Base-by-base conservation (phyloP, 2,797 vertebrate genomes). In the Acanthurus lineatus region DNA sequence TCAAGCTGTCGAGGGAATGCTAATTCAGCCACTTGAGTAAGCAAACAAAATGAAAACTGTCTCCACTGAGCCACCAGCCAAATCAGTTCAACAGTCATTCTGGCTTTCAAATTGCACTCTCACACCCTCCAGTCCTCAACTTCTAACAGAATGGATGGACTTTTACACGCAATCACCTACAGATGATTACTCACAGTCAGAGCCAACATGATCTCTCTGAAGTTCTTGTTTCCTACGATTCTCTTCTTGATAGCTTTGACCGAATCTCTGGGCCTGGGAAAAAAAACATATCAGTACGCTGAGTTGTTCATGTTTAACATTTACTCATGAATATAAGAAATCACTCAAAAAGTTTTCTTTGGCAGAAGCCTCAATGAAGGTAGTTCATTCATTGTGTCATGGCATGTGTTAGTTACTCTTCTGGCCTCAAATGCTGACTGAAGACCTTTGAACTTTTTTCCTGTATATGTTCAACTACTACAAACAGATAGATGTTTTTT, bases 121-220 rank as follows among this genome's bases (percentile, higher is more conserved):
- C 54, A 32, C 35, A 49, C 17, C 19, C 20, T 19, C 8, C 17
- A 63, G 25, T 61, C 35, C 16, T 57, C 12, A 57, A 1, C 20
- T 56, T 9, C n/a, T 11, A 10, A 76, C 6, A 15, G n/a, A 69
- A 67, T 25, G 25, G 58, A 51, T 45, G 1, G 19, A 69, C 9
- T 9, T 11, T 47, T 3, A 53, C 6, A 56, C 19, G 14, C 6
- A 62, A n/a, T 14, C 17, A 1, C 3, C 9, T 11, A 20, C n/a
- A 66, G 58, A 45, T 32, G 35, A 28, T 69, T 58, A 94, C 95
- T 95, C 81, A 96, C 95, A n/a, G 94, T 95, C 74, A 99, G 95
- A 57, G 97, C 95, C 89, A 99, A 87, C 97, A 99, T 98, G 90
- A 99, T 97, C 93, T 99, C 97, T 48, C 96, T 96, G 94, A 99